These are phyloP conservation scores for Tiliqua scincoides DNA, from an alignment of 2,113 vertebrate genomes.

Conservation along the genomic window DNA sequence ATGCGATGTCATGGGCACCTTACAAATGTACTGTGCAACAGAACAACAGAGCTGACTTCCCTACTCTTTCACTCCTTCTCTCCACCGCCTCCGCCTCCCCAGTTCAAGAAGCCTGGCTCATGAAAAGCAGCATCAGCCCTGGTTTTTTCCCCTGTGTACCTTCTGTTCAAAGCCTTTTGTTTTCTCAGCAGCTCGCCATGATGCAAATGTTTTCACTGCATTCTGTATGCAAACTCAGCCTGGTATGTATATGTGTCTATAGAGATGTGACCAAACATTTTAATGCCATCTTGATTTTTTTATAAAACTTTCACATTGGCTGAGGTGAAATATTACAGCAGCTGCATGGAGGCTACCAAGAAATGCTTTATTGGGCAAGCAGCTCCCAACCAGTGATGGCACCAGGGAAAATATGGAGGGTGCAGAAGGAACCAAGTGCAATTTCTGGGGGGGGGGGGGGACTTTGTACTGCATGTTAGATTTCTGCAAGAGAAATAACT, in stretches of 20 bases:
- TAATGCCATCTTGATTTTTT: background rate
- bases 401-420: too few species aligned
- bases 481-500: too few species aligned
- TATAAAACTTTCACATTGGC: background rate
- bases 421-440: too few species aligned
- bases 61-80: too few species aligned
- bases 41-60: background rate
- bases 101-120: slow-evolving; percentile 1
- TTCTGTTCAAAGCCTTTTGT: background rate
- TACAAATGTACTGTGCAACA: slow-evolving; percentile 1
- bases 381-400: too few species aligned
- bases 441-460: too few species aligned
- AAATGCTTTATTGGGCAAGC: background rate
- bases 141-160: background rate
- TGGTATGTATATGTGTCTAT: background rate
- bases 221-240: too few species aligned
- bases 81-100: too few species aligned
- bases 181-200: background rate
- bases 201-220: rapidly evolving
- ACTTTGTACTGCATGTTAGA: too few species aligned
- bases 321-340: background rate
- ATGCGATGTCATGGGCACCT: background rate
- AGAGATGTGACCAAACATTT: background rate
- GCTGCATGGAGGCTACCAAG: background rate
- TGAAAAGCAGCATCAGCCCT: background rate